These are phyloP conservation scores for Tipula confusa DNA, from an alignment of 2,888 invertebrate genomes.

Conservation along the genomic window DNA sequence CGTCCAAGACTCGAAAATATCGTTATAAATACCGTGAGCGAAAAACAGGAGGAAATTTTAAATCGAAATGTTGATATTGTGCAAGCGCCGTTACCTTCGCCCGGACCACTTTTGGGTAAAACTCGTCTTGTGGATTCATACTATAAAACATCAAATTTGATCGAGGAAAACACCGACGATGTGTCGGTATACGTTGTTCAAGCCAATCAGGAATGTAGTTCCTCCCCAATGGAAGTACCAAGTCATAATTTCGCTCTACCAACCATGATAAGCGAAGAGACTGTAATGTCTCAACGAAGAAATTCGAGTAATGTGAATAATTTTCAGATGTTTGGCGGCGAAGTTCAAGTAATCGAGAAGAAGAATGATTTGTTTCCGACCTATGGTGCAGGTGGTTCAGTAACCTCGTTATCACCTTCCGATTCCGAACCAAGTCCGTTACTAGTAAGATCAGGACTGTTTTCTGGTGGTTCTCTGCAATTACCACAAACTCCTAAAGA, in stretches of 20 bases:
- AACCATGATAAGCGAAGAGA: background rate
- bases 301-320: conserved; percentile 40
- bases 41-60: background rate
- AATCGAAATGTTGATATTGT: conserved; percentile 39
- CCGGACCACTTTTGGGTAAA: conserved; percentile 76
- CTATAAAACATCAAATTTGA: conserved; percentile 41
- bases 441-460: conserved; percentile 74
- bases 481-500: conserved; percentile 42
- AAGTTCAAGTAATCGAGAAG: conserved; percentile 52
- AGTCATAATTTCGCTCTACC: conserved; percentile 14
- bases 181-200: background rate
- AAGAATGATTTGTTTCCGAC: conserved; percentile 40
- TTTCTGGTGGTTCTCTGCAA: conserved; percentile 77
- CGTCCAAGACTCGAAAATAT: conserved; percentile 56
- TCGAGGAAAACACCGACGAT: conserved; percentile 38
- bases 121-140: conserved; percentile 72
- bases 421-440: conserved; percentile 64
- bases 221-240: background rate
- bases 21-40: conserved; percentile 44
- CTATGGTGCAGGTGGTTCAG: conserved; percentile 44
- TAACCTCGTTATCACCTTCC: conserved; percentile 63
- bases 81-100: conserved; percentile 66
- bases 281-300: conserved; percentile 28
- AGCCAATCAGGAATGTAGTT: background rate
- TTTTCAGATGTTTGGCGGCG: conserved; percentile 70